A percentile compares a stretch with the other conserved stretches of the same genome.
Conservation (phyloP, 2,113 vertebrate genomes). For the Pygoscelis antarcticus region DNA sequence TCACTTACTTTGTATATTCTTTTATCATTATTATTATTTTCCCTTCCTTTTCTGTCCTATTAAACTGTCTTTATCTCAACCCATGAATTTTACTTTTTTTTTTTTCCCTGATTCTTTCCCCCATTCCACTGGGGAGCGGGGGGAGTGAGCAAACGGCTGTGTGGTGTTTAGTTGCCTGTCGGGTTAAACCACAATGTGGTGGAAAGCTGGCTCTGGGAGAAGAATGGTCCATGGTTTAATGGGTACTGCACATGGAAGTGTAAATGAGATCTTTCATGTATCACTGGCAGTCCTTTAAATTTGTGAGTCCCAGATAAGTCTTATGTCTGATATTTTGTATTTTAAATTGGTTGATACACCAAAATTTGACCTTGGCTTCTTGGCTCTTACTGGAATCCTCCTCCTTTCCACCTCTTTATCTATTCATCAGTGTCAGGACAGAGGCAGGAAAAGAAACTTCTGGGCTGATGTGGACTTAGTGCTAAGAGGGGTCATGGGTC, state of each 20-base stretch:
- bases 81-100: too few relatives aligned
- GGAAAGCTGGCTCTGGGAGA: background rate
- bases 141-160: too few relatives aligned
- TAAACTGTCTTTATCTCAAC: too few relatives aligned
- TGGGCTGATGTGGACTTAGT: background rate
- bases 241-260: background rate
- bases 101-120: too few relatives aligned
- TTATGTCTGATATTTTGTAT: background rate
- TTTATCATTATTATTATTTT: too few relatives aligned
- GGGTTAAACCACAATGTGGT: background rate
- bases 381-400: background rate
- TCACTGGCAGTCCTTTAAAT: background rate
- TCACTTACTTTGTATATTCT: too few relatives aligned
- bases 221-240: background rate
- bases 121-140: too few relatives aligned
- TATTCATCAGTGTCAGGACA: background rate
- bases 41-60: too few relatives aligned
- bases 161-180: too few relatives aligned
- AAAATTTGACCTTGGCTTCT: background rate
- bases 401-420: background rate
- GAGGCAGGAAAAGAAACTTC: background rate
- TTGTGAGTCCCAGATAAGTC: background rate
- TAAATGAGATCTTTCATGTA: background rate
- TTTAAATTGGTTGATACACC: background rate
- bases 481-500: background rate